Base-by-base conservation (phyloP, 2,888 invertebrate genomes). In the Polydrusus pterygomalis region DNA sequence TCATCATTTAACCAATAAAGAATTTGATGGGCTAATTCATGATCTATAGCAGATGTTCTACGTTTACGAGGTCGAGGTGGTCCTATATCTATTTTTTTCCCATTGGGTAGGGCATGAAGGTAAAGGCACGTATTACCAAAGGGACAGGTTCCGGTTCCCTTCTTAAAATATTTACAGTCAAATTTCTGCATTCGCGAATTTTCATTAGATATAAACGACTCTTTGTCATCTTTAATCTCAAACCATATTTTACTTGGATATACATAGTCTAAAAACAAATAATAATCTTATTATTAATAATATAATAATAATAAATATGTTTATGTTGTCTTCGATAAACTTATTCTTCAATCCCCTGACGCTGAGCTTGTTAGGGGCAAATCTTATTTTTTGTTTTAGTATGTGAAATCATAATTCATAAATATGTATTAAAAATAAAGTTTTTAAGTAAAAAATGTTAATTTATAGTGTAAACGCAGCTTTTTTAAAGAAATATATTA, bases 91-190 rank as follows among this genome's bases (percentile, higher is more conserved):
- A 91, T 89, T 84, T 88, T 89, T 73, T 89, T 91, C 8, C 95
- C 95, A 86, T 94, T 93, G 3, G 93, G 92, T 79, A 92, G 88
- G 47, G 93, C 93, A 86, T 95, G 95, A 71, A 91, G 90, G 84
- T 95, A 95, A 85, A 95, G 94, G 84, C 95, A 95, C 84, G 93
- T 93, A 86, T 94, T 94, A 75, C 94, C 94, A 87, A 96, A 96
- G 1, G 95, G 95, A 88, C 95, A 95, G 81, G 91, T 92, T 20
- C 94, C 94, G 67, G 89, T 89, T 1, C 94, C 94, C 86, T 92
- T 91, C 79, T 92, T 92, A 86, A 94, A 95, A 85, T 95, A 94
- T 85, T 93, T 93, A 89, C 95, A 96, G 80, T 92, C 78, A 34
- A 75, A 43, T 70, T 76, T 75, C 54, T 91, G 91, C 80, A 94